These are phyloP conservation scores for roundworm (Caenorhabditis elegans) DNA, from an alignment of 1,140 invertebrate species.

Conservation along the genomic window WBcel235 BX284604.4:11031501-11032000, in stretches of 20 bases:
- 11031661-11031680: slow-evolving; percentile 5
- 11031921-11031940: slow-evolving; percentile 20
- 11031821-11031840: slow-evolving; percentile 23
- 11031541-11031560: not conserved
- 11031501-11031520: too few species aligned
- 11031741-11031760: not conserved
- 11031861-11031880: slow-evolving; percentile 13
- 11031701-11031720: not conserved
- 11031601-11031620: not conserved
- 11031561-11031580: not conserved
- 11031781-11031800: not conserved
- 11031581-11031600: not conserved
- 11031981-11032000: too few species aligned
- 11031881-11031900: slow-evolving; percentile 17
- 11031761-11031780: not conserved
- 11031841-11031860: not conserved
- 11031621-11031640: not conserved
- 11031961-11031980: too few species aligned
- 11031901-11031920: not conserved
- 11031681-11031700: not conserved
- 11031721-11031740: slow-evolving; percentile 5
- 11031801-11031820: not conserved
- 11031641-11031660: not conserved
- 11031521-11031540: too few species aligned
- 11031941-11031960: not conserved